Conservation (phyloP, 1,140 invertebrate genomes). For the Calephelis virginiensis region DNA sequence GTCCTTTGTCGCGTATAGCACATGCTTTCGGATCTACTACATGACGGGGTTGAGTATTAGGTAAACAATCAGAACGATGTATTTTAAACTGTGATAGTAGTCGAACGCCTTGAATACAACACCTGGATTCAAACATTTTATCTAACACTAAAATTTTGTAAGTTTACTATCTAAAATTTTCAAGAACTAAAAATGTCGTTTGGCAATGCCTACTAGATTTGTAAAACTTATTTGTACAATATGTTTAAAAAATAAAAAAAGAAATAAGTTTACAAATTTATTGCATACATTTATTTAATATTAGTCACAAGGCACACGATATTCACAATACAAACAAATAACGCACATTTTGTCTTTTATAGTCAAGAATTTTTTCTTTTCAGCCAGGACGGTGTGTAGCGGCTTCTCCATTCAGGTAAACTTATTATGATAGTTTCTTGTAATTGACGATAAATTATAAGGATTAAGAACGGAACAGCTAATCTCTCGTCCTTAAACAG, state of each 20-base stretch:
- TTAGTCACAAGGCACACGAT: slow-evolving; percentile 60
- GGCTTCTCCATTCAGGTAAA: slow-evolving; percentile 55
- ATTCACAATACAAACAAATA: slow-evolving; percentile 56
- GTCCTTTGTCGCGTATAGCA: slow-evolving; percentile 46
- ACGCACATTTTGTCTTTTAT: slow-evolving; percentile 60
- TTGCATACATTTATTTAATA: slow-evolving; percentile 24
- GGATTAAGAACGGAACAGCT: slow-evolving; percentile 85
- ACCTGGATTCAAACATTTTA: slow-evolving; percentile 42
- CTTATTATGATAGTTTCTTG: slow-evolving; percentile 78
- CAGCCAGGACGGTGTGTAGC: slow-evolving; percentile 60
- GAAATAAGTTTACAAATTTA: slow-evolving; percentile 18
- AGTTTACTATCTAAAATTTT: slow-evolving; percentile 3
- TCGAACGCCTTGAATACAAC: slow-evolving; percentile 37
- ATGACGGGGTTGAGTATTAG: slow-evolving; percentile 31
- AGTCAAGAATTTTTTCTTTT: slow-evolving; percentile 71
- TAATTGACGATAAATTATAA: slow-evolving; percentile 87
- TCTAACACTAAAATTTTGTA: slow-evolving; percentile 28
- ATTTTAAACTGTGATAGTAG: slow-evolving; percentile 61
- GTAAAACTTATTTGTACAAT: slow-evolving; percentile 35
- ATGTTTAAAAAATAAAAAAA: slow-evolving; percentile 17
- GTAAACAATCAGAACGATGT: slow-evolving; percentile 47
- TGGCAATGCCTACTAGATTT: slow-evolving; percentile 54
- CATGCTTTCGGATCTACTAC: slow-evolving; percentile 52
- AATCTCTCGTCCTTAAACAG: slow-evolving; percentile 87
- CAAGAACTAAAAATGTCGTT: slow-evolving; percentile 18